phyloP scores from a whole-genome alignment of 2,888 invertebrate genomes.

The Asteroscopus sphinx region DNA sequence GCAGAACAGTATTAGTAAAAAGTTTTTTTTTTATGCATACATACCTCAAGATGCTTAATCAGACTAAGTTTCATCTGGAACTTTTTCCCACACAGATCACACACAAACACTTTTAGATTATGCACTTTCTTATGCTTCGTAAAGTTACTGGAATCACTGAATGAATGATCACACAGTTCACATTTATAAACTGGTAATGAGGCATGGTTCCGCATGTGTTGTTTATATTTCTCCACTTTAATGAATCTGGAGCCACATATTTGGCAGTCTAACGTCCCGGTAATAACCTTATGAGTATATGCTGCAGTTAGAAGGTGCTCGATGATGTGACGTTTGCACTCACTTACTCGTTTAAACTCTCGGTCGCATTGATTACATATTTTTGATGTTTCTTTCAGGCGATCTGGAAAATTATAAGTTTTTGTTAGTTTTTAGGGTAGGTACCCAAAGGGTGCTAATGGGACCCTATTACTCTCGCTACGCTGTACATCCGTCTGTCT shows the following conservation, averaged over 20 bases:
- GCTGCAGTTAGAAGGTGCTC: slow-evolving; percentile 78
- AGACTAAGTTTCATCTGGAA: slow-evolving; percentile 67
- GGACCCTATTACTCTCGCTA: no score
- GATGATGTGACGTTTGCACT: slow-evolving; percentile 73
- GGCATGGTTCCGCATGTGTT: slow-evolving; percentile 78
- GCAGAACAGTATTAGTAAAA: no score
- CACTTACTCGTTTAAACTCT: slow-evolving; percentile 61
- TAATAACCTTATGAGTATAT: slow-evolving; percentile 19
- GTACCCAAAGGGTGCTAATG: no score
- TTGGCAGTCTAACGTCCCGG: slow-evolving; percentile 58
- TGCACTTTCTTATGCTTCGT: slow-evolving; percentile 83
- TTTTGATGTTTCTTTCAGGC: slow-evolving; percentile 14
- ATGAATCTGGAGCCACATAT: slow-evolving; percentile 60
- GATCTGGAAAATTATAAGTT: slow-evolving; percentile 30
- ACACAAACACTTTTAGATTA: slow-evolving; percentile 63
- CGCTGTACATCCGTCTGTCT: no score
- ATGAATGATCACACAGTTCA: slow-evolving; percentile 71
- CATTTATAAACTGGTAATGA: slow-evolving; percentile 74
- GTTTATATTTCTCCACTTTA: slow-evolving; percentile 62
- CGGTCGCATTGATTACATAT: slow-evolving; percentile 65
- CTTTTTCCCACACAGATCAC: slow-evolving; percentile 75
- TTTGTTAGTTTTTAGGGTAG: no score
- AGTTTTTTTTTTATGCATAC: no score
- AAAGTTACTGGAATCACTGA: slow-evolving; percentile 82
- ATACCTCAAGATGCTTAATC: slow-evolving; percentile 71